phyloP scores from a whole-genome alignment of 2,888 invertebrate genomes.

The Cerastoderma edule region DNA sequence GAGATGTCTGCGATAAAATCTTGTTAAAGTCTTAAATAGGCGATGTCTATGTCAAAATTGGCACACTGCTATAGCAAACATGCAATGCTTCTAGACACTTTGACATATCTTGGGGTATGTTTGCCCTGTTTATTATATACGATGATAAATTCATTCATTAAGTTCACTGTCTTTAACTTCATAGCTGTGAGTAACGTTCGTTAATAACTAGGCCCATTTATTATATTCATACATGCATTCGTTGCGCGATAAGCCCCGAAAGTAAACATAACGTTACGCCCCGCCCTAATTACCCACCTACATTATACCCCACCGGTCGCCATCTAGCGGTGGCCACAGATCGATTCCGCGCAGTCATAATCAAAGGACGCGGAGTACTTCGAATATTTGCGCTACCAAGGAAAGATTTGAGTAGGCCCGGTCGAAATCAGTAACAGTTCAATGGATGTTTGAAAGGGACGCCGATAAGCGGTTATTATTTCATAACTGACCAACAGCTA shows the following conservation, averaged over 20 bases:
- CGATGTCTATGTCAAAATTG: no score
- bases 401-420: not conserved
- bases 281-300: constrained; percentile 22
- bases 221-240: no score
- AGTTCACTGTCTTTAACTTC: no score
- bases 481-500: constrained; percentile 18
- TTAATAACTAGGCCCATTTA: no score
- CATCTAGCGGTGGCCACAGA: not conserved
- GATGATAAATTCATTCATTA: no score
- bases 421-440: constrained; percentile 30
- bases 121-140: no score
- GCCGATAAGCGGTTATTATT: constrained; percentile 29
- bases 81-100: no score
- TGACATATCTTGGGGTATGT: no score
- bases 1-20: no score
- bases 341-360: constrained; percentile 29
- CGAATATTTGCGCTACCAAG: constrained; percentile 27
- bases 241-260: constrained; percentile 1
- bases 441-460: constrained; percentile 35
- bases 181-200: no score
- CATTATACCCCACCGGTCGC: not conserved
- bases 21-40: no score
- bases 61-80: no score
- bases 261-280: constrained; percentile 7
- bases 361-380: constrained; percentile 36